Percentiles rank a stretch among this genome's conserved stretches.
These are phyloP conservation scores for Buceros bicornis DNA, from an alignment of 2,797 vertebrate genomes.

Conservation along the genomic window DNA sequence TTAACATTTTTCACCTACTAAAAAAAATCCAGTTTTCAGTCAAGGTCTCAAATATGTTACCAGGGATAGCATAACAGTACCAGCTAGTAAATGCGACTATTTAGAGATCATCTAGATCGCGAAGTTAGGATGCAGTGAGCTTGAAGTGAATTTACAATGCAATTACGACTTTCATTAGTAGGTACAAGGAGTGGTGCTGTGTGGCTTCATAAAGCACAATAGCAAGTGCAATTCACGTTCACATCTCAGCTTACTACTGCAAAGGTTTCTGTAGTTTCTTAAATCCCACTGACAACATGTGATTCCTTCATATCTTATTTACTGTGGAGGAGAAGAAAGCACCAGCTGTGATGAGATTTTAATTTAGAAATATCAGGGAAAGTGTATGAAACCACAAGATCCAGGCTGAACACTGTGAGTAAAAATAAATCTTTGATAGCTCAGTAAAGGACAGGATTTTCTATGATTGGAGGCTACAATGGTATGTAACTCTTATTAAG, in stretches of 20 bases:
- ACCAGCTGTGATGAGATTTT: neutral
- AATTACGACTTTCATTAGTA: neutral
- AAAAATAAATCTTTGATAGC: neutral
- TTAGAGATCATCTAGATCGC: neutral
- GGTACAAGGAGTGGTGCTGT: neutral
- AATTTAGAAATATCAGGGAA: neutral
- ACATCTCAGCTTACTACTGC: neutral
- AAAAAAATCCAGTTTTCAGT: neutral
- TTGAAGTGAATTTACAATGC: neutral
- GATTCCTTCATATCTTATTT: neutral
- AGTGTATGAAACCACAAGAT: neutral
- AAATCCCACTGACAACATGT: neutral
- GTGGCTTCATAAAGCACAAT: neutral
- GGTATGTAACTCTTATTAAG: neutral
- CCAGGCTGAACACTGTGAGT: neutral
- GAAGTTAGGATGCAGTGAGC: neutral
- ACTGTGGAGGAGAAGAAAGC: neutral
- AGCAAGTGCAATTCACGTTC: neutral
- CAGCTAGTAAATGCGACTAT: neutral
- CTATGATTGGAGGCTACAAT: neutral
- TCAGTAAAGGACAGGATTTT: neutral
- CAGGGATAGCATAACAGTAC: neutral
- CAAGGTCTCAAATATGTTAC: neutral
- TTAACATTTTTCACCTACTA: neutral
- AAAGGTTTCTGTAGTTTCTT: neutral